A percentile compares a stretch with the other conserved stretches of the same genome.
These are phyloP conservation scores for Falco biarmicus DNA, from an alignment of 2,797 vertebrate genomes.

Conservation along the genomic window DNA sequence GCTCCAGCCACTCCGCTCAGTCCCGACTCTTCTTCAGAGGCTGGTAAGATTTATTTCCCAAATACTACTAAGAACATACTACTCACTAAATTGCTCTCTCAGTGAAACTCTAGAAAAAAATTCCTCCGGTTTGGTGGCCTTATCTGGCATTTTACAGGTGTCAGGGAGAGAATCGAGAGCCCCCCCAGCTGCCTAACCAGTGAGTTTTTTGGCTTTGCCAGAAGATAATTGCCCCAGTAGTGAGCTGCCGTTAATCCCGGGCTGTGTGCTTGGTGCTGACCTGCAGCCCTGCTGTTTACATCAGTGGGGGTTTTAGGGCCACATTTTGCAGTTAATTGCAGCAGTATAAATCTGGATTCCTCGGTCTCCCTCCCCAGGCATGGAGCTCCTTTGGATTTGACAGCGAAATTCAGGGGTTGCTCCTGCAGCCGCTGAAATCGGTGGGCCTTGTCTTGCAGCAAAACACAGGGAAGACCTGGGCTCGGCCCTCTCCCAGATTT, in stretches of 20 bases:
- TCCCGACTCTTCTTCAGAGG: slow-evolving; percentile 25
- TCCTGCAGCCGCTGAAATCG: accelerated
- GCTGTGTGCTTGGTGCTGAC: slow-evolving; percentile 55
- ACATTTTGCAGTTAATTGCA: slow-evolving; percentile 46
- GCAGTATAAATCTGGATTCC: background rate
- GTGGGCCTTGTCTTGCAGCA: background rate
- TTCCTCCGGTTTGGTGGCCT: background rate
- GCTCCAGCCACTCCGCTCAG: slow-evolving; percentile 30
- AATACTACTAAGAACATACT: background rate
- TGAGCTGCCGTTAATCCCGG: slow-evolving; percentile 31
- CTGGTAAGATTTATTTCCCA: background rate
- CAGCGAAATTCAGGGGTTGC: background rate
- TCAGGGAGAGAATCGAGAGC: background rate
- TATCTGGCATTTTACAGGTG: slow-evolving; percentile 48
- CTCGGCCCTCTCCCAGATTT: slow-evolving; percentile 19
- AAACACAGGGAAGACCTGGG: background rate
- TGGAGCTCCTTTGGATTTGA: background rate
- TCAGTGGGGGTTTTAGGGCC: slow-evolving; percentile 46
- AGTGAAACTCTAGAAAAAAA: background rate
- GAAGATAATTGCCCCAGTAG: slow-evolving; percentile 58
- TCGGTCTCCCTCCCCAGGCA: background rate
- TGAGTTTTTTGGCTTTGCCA: slow-evolving; percentile 25
- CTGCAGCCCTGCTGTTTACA: slow-evolving; percentile 56
- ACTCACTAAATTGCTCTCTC: background rate
- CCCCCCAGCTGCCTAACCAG: background rate